A percentile compares a stretch with the other conserved stretches of the same genome.
Conservation (phyloP, 2,113 vertebrate genomes). For the Phalacrocorax aristotelis region DNA sequence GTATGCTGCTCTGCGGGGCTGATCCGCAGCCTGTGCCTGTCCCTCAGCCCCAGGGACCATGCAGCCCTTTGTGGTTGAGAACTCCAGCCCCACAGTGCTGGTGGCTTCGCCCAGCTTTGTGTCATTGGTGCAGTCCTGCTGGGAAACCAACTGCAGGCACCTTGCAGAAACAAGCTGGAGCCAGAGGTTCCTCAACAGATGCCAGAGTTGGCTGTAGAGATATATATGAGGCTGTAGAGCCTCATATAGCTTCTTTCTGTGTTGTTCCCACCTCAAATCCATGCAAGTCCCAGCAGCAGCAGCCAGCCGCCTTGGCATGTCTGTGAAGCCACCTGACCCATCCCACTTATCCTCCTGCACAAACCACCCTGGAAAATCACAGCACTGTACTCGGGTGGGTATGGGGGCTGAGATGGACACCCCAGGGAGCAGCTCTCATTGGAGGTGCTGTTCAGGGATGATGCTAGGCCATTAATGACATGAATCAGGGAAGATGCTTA, state of each 20-base stretch:
- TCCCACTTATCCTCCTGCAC: background rate
- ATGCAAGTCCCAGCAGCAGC: rapidly evolving
- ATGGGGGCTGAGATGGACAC: background rate
- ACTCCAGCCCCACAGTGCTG: rapidly evolving
- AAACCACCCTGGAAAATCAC: background rate
- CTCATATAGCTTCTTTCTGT: background rate
- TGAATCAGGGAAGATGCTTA: background rate
- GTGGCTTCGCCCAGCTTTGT: background rate
- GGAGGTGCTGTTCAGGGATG: background rate
- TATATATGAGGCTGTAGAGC: too few relatives aligned
- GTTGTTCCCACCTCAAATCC: rapidly evolving
- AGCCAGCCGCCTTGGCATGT: background rate
- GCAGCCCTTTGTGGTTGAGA: rapidly evolving
- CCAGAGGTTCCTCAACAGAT: background rate
- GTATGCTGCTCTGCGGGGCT: rapidly evolving
- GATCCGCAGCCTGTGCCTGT: background rate
- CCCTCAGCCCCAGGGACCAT: background rate
- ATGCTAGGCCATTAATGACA: background rate
- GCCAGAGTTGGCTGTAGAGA: background rate
- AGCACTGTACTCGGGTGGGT: background rate
- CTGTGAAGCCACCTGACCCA: background rate
- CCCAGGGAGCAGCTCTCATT: rapidly evolving
- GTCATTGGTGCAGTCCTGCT: background rate
- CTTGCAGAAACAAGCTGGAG: background rate
- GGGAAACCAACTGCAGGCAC: background rate